phyloP scores from a whole-genome alignment of 2,888 invertebrate species.

The Sisyra nigra region DNA sequence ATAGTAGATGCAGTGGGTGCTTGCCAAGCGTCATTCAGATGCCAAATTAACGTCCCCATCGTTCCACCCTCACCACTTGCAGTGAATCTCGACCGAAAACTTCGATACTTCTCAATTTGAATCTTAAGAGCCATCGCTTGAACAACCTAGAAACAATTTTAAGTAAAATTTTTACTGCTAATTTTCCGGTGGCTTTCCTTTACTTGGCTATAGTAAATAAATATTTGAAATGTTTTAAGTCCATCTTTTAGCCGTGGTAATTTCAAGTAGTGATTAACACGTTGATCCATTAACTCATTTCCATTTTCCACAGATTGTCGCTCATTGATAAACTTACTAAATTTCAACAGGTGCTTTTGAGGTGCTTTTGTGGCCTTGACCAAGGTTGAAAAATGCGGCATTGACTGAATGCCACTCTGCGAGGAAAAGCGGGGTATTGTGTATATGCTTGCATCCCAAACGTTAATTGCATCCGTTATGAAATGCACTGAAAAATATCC shows the following conservation, averaged over 20 bases:
- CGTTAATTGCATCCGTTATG: slow-evolving; percentile 61
- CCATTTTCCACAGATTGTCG: slow-evolving; percentile 40
- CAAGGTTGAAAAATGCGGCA: slow-evolving; percentile 53
- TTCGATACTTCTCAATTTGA: slow-evolving; percentile 37
- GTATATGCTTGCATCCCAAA: slow-evolving; percentile 58
- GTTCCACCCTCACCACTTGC: slow-evolving; percentile 36
- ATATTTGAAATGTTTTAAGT: slow-evolving; percentile 37
- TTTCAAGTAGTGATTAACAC: no score
- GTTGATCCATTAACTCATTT: slow-evolving; percentile 20
- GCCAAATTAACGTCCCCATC: slow-evolving; percentile 60
- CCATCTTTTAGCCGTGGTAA: no score
- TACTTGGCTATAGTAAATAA: slow-evolving; percentile 67
- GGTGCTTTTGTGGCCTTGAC: slow-evolving; percentile 29
- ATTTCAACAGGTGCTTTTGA: no score
- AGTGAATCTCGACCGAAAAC: slow-evolving; percentile 24
- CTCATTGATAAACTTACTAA: no score
- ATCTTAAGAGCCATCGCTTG: slow-evolving; percentile 44
- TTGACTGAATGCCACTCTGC: slow-evolving; percentile 81
- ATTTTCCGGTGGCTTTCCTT: no score
- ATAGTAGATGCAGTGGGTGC: slow-evolving; percentile 52
- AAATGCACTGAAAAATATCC: slow-evolving; percentile 44
- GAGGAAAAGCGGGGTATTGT: slow-evolving; percentile 69
- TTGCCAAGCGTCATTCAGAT: slow-evolving; percentile 56
- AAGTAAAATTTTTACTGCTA: slow-evolving; percentile 38
- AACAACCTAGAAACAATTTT: slow-evolving; percentile 30